These are phyloP conservation scores for Protobothrops flavoviridis DNA, from an alignment of 2,113 vertebrate species.

Conservation along the genomic window DNA sequence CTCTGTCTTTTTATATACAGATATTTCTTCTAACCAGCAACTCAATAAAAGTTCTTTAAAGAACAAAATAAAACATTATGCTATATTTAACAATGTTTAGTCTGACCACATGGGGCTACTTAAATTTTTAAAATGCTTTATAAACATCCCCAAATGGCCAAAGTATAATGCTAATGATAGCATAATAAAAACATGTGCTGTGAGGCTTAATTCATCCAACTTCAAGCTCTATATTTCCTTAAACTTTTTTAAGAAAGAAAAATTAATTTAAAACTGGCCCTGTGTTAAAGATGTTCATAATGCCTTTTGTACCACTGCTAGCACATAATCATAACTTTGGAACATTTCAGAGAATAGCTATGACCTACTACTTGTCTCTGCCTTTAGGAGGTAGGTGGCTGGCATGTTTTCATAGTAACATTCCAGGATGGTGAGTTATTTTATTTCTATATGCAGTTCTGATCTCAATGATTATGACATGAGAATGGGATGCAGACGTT, in stretches of 20 bases:
- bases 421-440: not conserved
- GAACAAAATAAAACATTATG: not conserved
- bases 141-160: not conserved
- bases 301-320: not conserved
- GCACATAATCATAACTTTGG: not conserved
- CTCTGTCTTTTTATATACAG: not conserved
- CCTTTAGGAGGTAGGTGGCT: not conserved
- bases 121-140: not conserved
- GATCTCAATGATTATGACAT: constrained; percentile 29
- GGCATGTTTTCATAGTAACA: not conserved
- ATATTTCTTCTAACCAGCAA: not conserved
- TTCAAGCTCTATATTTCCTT: not conserved
- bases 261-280: not conserved
- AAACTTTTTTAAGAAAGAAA: not conserved
- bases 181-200: not conserved
- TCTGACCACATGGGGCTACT: not conserved
- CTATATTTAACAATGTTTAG: not conserved
- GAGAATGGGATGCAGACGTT: constrained; percentile 42
- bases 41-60: not conserved
- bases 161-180: not conserved
- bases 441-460: constrained; percentile 15
- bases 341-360: not conserved
- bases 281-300: not conserved
- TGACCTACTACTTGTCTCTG: not conserved
- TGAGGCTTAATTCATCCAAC: not conserved